Evolutionary conservation across 2,797 vertebrate genomes (phyloP).

Genomic region (Aphelocoma californica): DNA sequence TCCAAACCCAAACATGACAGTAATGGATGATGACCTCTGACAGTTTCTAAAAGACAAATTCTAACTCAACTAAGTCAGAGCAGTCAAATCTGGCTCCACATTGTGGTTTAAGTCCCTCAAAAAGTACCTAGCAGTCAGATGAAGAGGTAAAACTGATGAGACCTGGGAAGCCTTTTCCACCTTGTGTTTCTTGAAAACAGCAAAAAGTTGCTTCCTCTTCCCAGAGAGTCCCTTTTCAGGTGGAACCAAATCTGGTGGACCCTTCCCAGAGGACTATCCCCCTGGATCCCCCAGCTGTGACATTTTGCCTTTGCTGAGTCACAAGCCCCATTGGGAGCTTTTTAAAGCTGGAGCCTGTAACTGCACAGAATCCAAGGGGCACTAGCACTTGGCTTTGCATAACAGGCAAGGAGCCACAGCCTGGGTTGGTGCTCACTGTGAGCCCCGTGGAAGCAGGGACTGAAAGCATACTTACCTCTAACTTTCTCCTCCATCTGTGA

Average conservation of each 20-base stretch:
- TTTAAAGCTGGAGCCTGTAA: background rate
- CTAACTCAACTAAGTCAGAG: background rate
- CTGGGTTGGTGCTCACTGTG: background rate
- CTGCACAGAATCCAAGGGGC: background rate
- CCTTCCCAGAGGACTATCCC: background rate
- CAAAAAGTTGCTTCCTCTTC: background rate
- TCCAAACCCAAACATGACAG: background rate
- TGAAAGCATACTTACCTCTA: background rate
- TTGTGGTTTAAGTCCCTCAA: background rate
- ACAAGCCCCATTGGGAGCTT: background rate
- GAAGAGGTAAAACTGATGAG: background rate
- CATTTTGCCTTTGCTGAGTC: background rate
- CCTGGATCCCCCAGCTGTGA: background rate
- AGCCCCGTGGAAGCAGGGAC: background rate
- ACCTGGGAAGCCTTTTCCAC: background rate
- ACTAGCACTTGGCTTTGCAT: background rate
- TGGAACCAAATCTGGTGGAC: background rate
- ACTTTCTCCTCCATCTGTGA: background rate
- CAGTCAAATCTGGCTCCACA: background rate
- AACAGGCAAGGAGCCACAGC: background rate
- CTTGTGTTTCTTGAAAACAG: background rate
- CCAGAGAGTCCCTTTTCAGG: background rate
- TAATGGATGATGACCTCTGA: background rate
- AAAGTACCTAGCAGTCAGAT: background rate
- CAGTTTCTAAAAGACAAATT: background rate